Evolutionary conservation across 92 coral and sea anemone genomes (phyloP).

Genomic region (Isaurus tuberculatus): DNA sequence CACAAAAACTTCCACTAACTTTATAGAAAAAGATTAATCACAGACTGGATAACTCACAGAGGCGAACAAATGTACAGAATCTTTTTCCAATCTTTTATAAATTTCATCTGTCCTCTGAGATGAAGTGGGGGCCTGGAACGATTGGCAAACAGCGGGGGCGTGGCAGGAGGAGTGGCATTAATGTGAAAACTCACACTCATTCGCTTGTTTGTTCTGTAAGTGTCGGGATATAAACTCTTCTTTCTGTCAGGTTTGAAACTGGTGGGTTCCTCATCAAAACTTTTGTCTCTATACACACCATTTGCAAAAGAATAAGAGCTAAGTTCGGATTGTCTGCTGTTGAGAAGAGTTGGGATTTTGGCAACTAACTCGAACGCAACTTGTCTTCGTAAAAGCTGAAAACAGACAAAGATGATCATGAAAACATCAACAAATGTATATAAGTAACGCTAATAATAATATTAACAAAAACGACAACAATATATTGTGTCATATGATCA

Average conservation of each 20-base stretch:
- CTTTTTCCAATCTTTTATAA: constrained; percentile 76
- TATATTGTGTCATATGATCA: too few species aligned
- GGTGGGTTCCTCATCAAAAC: background rate
- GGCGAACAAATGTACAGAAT: constrained; percentile 86
- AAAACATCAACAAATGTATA: too few species aligned
- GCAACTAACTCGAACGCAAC: constrained; percentile 83
- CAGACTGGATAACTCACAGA: constrained; percentile 58
- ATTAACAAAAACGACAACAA: too few species aligned
- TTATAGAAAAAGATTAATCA: too few species aligned
- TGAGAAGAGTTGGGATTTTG: constrained; percentile 71
- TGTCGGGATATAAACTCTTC: constrained; percentile 2
- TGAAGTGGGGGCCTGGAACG: constrained; percentile 68
- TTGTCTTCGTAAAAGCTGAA: constrained; percentile 75
- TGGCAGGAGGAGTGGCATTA: constrained; percentile 28
- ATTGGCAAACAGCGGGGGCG: constrained; percentile 45
- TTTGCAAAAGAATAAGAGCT: constrained; percentile 20
- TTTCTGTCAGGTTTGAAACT: background rate
- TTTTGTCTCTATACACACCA: background rate
- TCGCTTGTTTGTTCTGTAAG: background rate
- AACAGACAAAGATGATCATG: background rate
- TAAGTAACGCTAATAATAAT: too few species aligned
- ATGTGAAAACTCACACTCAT: background rate
- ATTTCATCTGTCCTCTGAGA: constrained; percentile 85
- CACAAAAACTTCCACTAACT: too few species aligned
- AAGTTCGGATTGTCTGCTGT: constrained; percentile 41